Conservation (phyloP, 2,888 invertebrate species). For the Lottia gigantea region DNA sequence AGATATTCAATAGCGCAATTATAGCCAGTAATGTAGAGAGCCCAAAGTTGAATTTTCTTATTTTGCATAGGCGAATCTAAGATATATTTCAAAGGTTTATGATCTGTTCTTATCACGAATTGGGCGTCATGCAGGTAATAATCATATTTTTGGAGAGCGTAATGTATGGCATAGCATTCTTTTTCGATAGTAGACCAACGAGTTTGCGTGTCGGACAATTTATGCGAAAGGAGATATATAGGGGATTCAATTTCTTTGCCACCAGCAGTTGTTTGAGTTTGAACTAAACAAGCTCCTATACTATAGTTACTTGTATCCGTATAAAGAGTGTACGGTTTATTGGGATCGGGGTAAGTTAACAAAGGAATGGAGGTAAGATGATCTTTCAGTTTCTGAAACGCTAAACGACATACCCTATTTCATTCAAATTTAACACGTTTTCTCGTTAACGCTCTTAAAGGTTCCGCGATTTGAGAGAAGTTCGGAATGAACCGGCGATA, state of each 20-base stretch:
- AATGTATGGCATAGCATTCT: slow-evolving; percentile 18
- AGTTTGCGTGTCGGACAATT: slow-evolving; percentile 7
- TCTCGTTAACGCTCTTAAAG: slow-evolving; percentile 14
- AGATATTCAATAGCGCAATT: slow-evolving; percentile 29
- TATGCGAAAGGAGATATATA: slow-evolving; percentile 7
- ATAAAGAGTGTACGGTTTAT: slow-evolving; percentile 17
- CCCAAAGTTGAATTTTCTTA: slow-evolving; percentile 31
- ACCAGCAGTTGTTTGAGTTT: neutral
- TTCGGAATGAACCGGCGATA: slow-evolving; percentile 2
- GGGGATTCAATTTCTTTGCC: neutral
- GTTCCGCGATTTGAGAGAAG: slow-evolving; percentile 11
- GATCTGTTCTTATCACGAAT: slow-evolving; percentile 25
- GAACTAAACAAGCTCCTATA: slow-evolving; percentile 12
- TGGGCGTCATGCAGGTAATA: slow-evolving; percentile 22
- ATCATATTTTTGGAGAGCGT: slow-evolving; percentile 22
- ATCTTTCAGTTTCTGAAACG: slow-evolving; percentile 14
- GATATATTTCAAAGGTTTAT: slow-evolving; percentile 26
- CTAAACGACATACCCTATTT: neutral
- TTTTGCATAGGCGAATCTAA: slow-evolving; percentile 28
- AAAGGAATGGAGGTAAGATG: slow-evolving; percentile 18
- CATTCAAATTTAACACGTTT: slow-evolving; percentile 9
- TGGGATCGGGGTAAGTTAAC: slow-evolving; percentile 13
- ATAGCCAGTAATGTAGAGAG: slow-evolving; percentile 26
- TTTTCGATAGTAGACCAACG: slow-evolving; percentile 18
- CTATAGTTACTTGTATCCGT: slow-evolving; percentile 7